phyloP scores from a whole-genome alignment of 2,888 invertebrate genomes.

The Agapostemon virescens region DNA sequence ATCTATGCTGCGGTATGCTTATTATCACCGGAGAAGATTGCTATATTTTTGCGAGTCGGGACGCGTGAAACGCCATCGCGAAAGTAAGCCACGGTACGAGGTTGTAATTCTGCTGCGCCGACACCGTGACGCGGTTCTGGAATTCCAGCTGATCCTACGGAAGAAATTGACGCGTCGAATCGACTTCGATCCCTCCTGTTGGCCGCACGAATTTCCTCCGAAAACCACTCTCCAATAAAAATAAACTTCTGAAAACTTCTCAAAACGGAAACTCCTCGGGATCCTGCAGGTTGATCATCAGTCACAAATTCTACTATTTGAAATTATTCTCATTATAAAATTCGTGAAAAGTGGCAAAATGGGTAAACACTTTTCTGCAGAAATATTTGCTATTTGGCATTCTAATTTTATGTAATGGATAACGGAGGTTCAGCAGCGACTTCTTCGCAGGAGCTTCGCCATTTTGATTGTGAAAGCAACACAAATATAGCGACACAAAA shows the following conservation, averaged over 20 bases:
- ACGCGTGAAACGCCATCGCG: slow-evolving; percentile 34
- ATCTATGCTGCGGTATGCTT: slow-evolving; percentile 2
- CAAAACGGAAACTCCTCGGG: not conserved
- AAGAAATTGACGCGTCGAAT: slow-evolving; percentile 2
- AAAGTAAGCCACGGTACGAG: slow-evolving; percentile 5
- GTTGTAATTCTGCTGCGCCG: slow-evolving; percentile 29
- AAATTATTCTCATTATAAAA: no score
- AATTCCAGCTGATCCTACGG: slow-evolving; percentile 1
- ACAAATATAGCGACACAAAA: no score
- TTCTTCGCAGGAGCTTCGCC: no score
- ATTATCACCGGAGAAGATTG: slow-evolving; percentile 32
- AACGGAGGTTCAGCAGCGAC: no score
- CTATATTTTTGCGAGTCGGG: slow-evolving; percentile 32
- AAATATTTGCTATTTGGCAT: no score
- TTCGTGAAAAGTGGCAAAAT: no score
- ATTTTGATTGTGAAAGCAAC: no score
- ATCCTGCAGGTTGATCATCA: no score
- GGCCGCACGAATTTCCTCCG: not conserved
- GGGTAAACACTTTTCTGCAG: no score
- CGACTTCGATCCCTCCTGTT: not conserved
- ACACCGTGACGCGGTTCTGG: slow-evolving; percentile 28
- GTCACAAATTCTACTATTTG: no score
- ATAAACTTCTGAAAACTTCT: no score
- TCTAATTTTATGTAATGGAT: not conserved
- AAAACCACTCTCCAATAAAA: no score